Conservation (phyloP, 2,113 vertebrate species). For the Panthera uncia region DNA sequence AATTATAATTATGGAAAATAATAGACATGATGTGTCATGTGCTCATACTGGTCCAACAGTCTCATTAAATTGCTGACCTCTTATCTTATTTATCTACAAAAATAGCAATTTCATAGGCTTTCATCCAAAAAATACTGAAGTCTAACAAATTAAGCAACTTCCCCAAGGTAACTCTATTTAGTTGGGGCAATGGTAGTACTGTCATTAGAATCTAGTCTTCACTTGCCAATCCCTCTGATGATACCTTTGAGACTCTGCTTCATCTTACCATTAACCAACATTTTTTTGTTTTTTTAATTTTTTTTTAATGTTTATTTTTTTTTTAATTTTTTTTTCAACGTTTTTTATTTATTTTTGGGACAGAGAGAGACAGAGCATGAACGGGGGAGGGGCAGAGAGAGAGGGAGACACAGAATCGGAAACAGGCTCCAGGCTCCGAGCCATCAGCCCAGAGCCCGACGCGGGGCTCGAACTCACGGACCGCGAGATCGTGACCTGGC, state of each 20-base stretch:
- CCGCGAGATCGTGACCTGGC: too few species aligned
- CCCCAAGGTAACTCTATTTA: background rate
- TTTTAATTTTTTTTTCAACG: too few species aligned
- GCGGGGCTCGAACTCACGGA: too few species aligned
- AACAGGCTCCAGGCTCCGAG: too few species aligned
- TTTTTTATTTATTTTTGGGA: too few species aligned
- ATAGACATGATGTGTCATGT: background rate
- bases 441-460: too few species aligned
- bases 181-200: background rate
- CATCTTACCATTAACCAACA: background rate
- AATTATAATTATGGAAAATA: constrained; percentile 1
- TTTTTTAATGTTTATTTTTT: too few species aligned
- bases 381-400: too few species aligned
- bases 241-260: background rate
- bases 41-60: background rate
- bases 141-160: background rate
- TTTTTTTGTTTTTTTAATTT: background rate
- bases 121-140: background rate
- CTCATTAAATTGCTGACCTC: background rate
- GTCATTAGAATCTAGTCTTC: background rate
- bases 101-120: background rate
- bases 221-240: background rate
- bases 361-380: too few species aligned
- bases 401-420: too few species aligned
- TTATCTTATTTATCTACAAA: background rate